A percentile compares a stretch with the other conserved stretches of the same genome.
phyloP scores from a whole-genome alignment of 2,113 vertebrate species.

The Alligator mississippiensis region DNA sequence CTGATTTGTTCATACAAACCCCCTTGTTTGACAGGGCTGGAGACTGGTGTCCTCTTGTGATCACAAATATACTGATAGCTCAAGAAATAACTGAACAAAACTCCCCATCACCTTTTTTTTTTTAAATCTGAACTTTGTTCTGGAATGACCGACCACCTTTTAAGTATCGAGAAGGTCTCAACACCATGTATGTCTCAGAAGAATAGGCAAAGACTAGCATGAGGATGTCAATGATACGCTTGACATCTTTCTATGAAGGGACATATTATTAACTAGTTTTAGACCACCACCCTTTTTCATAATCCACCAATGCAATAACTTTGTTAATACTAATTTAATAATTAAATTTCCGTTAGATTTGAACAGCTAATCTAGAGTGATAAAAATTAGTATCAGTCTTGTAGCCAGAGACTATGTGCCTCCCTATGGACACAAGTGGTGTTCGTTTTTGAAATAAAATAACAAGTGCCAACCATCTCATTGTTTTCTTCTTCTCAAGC shows the following conservation, averaged over 20 bases:
- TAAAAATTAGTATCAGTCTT: background rate
- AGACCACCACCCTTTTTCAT: background rate
- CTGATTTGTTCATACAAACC: background rate
- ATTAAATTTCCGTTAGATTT: background rate
- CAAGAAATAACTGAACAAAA: background rate
- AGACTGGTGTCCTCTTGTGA: background rate
- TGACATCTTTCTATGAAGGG: background rate
- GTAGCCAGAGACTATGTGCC: background rate
- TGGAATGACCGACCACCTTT: background rate
- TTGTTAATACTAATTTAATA: background rate
- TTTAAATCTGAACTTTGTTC: background rate
- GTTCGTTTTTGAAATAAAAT: background rate
- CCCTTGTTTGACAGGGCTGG: background rate
- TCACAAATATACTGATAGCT: background rate
- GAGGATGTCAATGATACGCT: background rate
- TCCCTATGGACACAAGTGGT: background rate
- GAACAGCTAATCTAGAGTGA: background rate
- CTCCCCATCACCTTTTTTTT: background rate
- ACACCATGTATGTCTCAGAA: background rate
- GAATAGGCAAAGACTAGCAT: fast-evolving
- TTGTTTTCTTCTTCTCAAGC: background rate
- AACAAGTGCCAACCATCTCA: background rate
- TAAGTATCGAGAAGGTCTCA: background rate
- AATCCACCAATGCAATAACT: background rate
- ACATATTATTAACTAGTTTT: background rate